phyloP scores from a whole-genome alignment of 2,888 invertebrate species.

The Oscheius onirici region DNA sequence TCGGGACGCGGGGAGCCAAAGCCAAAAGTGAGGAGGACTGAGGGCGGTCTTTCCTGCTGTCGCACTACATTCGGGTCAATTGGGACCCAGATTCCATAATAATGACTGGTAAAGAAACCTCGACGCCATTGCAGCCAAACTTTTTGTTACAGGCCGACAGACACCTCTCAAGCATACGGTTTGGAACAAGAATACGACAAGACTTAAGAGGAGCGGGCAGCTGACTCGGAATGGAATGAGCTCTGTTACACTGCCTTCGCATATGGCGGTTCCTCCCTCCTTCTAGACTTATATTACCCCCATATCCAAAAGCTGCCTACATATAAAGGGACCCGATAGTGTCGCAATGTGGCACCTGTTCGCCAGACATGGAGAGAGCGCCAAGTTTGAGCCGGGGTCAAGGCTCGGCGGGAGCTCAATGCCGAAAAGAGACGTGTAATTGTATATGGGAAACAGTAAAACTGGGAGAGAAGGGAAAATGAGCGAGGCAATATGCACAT shows the following conservation, averaged over 20 bases:
- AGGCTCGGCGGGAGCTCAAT: neutral
- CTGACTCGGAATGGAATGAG: neutral
- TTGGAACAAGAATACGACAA: slow-evolving; percentile 4
- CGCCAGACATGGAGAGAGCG: neutral
- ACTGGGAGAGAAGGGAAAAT: neutral
- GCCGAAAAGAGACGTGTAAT: slow-evolving; percentile 4
- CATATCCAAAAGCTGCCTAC: neutral
- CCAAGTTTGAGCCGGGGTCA: neutral
- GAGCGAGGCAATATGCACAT: slow-evolving; percentile 6
- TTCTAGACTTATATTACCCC: too few relatives aligned
- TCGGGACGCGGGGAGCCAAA: slow-evolving; percentile 1
- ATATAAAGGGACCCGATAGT: neutral
- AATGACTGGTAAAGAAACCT: slow-evolving; percentile 33
- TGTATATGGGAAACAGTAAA: neutral
- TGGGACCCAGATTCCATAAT: slow-evolving; percentile 35
- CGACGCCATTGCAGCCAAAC: slow-evolving; percentile 30
- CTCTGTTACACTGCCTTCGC: slow-evolving; percentile 19
- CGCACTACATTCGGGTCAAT: slow-evolving; percentile 35
- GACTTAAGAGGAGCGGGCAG: neutral
- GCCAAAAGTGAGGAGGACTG: slow-evolving; percentile 16
- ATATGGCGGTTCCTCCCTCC: neutral
- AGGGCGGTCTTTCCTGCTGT: slow-evolving; percentile 22
- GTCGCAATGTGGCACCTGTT: slow-evolving; percentile 1
- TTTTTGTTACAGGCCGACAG: slow-evolving; percentile 28
- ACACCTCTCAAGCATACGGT: slow-evolving; percentile 28